Base-by-base conservation (phyloP, 2,113 vertebrate species). In the Thamnaconus septentrionalis region DNA sequence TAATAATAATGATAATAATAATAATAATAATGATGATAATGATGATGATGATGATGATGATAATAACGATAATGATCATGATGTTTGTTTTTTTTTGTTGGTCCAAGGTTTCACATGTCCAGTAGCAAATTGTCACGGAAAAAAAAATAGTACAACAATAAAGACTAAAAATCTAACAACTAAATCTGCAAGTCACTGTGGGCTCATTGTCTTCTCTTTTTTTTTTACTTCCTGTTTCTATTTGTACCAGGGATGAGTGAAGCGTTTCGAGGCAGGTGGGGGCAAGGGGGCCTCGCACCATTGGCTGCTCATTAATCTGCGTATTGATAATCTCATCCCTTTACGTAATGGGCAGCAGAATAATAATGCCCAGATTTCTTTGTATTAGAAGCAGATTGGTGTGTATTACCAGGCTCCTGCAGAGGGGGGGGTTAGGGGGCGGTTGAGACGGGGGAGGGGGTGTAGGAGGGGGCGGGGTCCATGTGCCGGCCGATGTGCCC, bases 91-190 rank as follows among this genome's bases (percentile, higher is more conserved):
- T 88, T 82, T 88, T 90, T 87, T 86, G 80, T 89, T 86, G 84
- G 84, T 86, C 79, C 71, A 72, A 79, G 81, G 83, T 88, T 89
- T 86, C 87, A 88, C 80, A 87, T 87, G 86, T 88, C 85, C 74
- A 71, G 79, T 89, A 90, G 89, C 84, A 79, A 89, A 85, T 75
- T 88, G 88, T 90, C 80, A 75, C 85, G 78, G 83, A 75, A 70
- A 75, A 79, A 78, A 73, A 75, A 81, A 86, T 81, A 87, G 82
- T 71, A 78, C n/a, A 11, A 11, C 82, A 90, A 90, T 90, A 90
- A 90, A 90, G 87, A 89, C 68, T 83, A 77, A 89, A 89, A 89
- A 85, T 85, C 86, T 82, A 89, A 90, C 83, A 82, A 87, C 82
- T 87, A 76, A 12, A 82, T 72, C 41, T 61, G 66, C 56, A 50